Evolutionary conservation across 2,113 vertebrate species (phyloP).

Genomic region (Spea multiplicata): DNA sequence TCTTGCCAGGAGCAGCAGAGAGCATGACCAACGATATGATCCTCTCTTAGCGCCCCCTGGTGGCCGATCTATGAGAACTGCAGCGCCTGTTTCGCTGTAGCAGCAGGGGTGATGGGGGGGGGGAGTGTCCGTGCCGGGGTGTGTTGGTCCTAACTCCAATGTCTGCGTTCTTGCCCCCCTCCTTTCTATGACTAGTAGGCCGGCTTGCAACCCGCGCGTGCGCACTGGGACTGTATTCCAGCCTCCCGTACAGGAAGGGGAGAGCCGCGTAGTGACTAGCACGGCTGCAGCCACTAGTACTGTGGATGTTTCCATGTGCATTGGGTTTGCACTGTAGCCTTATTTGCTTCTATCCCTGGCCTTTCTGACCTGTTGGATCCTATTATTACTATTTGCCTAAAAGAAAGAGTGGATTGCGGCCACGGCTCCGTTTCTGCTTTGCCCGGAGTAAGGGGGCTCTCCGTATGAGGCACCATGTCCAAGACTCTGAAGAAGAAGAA

Average conservation of each 20-base stretch:
- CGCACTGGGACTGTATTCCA: neutral
- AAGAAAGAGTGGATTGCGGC: neutral
- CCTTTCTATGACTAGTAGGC: neutral
- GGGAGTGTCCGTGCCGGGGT: neutral
- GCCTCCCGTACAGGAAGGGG: neutral
- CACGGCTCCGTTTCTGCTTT: constrained; percentile 50
- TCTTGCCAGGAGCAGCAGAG: no score
- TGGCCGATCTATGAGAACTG: no score
- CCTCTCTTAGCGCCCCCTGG: no score
- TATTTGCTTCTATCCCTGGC: neutral
- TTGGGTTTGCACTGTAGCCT: neutral
- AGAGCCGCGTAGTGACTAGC: neutral
- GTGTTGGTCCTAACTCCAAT: no score
- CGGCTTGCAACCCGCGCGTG: neutral
- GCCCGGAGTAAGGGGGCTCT: constrained; percentile 5
- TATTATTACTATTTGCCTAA: neutral
- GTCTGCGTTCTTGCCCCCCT: no score
- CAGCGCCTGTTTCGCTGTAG: no score
- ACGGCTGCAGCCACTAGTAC: neutral
- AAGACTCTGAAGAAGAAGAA: constrained; percentile 93
- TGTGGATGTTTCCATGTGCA: neutral
- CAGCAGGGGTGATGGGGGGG: neutral
- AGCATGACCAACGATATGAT: no score
- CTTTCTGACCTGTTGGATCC: neutral
- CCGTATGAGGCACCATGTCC: constrained; percentile 76